Percentiles rank a stretch among this genome's conserved stretches.
Conservation (phyloP, 2,888 invertebrate genomes). For the Sisyra terminalis region DNA sequence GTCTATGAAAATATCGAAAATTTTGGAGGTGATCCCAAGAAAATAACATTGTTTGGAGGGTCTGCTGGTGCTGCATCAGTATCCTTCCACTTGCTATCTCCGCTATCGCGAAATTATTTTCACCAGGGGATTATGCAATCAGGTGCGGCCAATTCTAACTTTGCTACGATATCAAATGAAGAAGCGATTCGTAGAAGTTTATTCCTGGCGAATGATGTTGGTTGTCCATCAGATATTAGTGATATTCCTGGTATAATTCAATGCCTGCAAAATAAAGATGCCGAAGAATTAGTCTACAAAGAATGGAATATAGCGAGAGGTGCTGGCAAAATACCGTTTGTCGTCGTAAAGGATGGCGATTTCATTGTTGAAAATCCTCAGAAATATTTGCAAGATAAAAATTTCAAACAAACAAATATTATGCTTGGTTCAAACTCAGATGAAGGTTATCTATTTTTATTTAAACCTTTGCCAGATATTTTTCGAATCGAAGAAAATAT, state of each 20-base stretch:
- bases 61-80: conserved; percentile 94
- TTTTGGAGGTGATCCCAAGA: conserved; percentile 80
- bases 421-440: conserved; percentile 85
- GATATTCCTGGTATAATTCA: conserved; percentile 53
- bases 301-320: conserved; percentile 70
- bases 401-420: conserved; percentile 86
- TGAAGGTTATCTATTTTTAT: conserved; percentile 85
- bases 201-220: conserved; percentile 64
- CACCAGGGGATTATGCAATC: conserved; percentile 85
- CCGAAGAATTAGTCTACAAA: conserved; percentile 58
- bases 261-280: conserved; percentile 58
- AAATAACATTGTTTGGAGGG: conserved; percentile 87
- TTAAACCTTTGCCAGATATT: conserved; percentile 66
- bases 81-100: conserved; percentile 66
- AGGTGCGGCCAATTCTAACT: conserved; percentile 80
- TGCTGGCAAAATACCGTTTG: conserved; percentile 87
- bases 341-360: conserved; percentile 84
- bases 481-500: too few species aligned
- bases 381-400: conserved; percentile 52
- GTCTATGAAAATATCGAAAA: conserved; percentile 70
- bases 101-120: conserved; percentile 61
- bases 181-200: conserved; percentile 57
- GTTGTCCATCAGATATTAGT: conserved; percentile 57
- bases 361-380: conserved; percentile 76
- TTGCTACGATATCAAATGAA: conserved; percentile 77